phyloP scores from a whole-genome alignment of 2,888 invertebrate species.

The Papilio elwesi region DNA sequence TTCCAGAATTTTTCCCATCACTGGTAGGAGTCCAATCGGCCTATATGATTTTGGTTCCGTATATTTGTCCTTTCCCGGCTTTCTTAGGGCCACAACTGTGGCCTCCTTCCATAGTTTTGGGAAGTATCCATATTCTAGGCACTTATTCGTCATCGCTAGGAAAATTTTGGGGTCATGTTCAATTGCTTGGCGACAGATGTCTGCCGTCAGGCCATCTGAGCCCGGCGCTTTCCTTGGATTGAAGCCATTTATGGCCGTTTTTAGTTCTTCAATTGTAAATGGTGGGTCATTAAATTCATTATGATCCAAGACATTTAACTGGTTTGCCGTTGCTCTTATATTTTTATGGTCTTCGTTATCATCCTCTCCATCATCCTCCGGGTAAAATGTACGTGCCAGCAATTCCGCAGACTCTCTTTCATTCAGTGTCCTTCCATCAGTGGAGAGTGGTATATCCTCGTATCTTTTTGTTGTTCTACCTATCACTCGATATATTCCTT shows the following conservation, averaged over 20 bases:
- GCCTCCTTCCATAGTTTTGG: neutral
- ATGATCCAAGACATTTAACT: too few relatives aligned
- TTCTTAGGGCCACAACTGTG: conserved; percentile 1
- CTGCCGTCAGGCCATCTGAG: too few relatives aligned
- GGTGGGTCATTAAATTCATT: too few relatives aligned
- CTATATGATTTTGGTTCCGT: neutral
- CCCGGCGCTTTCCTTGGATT: too few relatives aligned
- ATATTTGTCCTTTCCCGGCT: neutral
- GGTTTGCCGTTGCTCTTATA: too few relatives aligned
- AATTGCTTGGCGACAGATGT: too few relatives aligned
- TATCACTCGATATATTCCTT: conserved; percentile 36
- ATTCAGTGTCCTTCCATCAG: neutral
- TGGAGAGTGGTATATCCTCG: neutral
- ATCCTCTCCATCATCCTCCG: neutral
- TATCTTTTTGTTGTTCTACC: neutral
- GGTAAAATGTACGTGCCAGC: conserved; percentile 13
- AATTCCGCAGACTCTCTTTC: neutral
- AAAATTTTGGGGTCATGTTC: neutral
- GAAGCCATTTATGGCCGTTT: too few relatives aligned
- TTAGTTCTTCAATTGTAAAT: too few relatives aligned
- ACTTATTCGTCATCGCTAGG: neutral
- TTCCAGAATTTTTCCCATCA: neutral
- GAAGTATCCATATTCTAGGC: neutral
- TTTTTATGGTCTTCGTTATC: too few relatives aligned
- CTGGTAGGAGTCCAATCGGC: too few relatives aligned